Evolutionary conservation across 2,797 vertebrate species (phyloP).

Genomic region (Odontamblyopus rebecca): DNA sequence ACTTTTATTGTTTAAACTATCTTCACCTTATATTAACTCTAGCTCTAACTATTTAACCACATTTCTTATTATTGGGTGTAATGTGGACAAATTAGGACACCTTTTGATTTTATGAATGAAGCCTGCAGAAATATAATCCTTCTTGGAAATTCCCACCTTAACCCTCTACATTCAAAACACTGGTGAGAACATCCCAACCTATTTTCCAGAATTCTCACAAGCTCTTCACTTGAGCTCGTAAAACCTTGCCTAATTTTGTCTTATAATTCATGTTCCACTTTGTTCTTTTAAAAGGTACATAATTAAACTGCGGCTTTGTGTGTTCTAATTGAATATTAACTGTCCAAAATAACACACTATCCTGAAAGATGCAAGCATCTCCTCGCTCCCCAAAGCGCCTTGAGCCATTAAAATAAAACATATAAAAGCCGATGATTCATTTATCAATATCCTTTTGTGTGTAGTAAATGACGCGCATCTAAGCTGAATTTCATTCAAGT

Average conservation of each 20-base stretch:
- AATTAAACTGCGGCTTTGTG: slow-evolving; percentile 14
- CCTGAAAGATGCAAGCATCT: slow-evolving; percentile 33
- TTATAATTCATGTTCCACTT: background rate
- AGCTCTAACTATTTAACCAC: no score
- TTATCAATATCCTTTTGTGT: slow-evolving; percentile 78
- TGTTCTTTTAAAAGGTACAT: background rate
- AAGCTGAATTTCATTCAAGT: slow-evolving; percentile 79
- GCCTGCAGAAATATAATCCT: slow-evolving; percentile 5
- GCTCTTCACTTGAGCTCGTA: slow-evolving; percentile 2
- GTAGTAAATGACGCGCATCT: slow-evolving; percentile 74
- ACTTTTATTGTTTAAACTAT: background rate
- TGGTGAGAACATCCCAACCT: slow-evolving; percentile 5
- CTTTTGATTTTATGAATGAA: slow-evolving; percentile 5
- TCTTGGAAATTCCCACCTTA: slow-evolving; percentile 13
- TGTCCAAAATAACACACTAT: slow-evolving; percentile 31
- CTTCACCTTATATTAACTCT: background rate
- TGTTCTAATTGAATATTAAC: slow-evolving; percentile 21
- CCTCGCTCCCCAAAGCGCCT: slow-evolving; percentile 18
- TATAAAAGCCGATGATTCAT: slow-evolving; percentile 58
- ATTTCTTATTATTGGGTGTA: background rate
- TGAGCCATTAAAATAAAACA: slow-evolving; percentile 22
- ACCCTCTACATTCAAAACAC: slow-evolving; percentile 5
- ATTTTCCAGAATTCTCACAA: background rate
- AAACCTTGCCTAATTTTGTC: background rate
- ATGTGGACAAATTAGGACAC: background rate